Percentiles rank a stretch among this genome's conserved stretches.
Evolutionary conservation across 2,113 vertebrate genomes (phyloP).

Genomic region (Triplophysa siluroides): DNA sequence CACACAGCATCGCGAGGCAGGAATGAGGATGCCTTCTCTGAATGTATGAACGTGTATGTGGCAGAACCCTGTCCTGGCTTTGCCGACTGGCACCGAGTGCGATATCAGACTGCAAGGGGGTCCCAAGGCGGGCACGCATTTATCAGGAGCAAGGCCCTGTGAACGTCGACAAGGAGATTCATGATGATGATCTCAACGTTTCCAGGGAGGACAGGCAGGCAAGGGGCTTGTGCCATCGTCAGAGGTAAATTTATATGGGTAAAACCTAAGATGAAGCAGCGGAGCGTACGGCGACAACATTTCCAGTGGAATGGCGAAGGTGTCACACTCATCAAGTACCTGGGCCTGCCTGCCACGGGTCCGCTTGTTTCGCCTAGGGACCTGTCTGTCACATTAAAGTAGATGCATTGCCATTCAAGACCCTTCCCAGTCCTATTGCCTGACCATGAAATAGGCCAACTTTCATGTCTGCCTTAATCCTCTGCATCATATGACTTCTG

Average conservation of each 20-base stretch:
- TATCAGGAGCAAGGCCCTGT: conserved; percentile 74
- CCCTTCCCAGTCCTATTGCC: conserved; percentile 69
- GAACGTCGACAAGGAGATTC: conserved; percentile 76
- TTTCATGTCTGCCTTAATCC: conserved; percentile 77
- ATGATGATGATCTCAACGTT: conserved; percentile 77
- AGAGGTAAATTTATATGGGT: conserved; percentile 77
- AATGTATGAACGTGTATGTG: conserved; percentile 72
- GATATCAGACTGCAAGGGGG: conserved; percentile 67
- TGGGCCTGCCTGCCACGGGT: conserved; percentile 72
- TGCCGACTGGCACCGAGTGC: conserved; percentile 59
- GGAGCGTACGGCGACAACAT: conserved; percentile 75
- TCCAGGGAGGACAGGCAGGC: conserved; percentile 75
- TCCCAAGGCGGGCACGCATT: conserved; percentile 74
- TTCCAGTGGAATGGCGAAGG: conserved; percentile 73
- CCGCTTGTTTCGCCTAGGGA: conserved; percentile 77
- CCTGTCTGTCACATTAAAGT: conserved; percentile 81
- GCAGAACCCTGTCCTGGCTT: conserved; percentile 58
- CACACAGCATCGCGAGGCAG: conserved; percentile 57
- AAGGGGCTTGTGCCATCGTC: conserved; percentile 63
- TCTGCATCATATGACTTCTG: conserved; percentile 68
- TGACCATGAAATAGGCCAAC: conserved; percentile 83
- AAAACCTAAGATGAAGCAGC: conserved; percentile 74
- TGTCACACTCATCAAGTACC: conserved; percentile 82
- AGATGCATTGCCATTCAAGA: conserved; percentile 80
- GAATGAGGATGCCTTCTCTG: conserved; percentile 61